Base-by-base conservation (phyloP, 1,140 invertebrate genomes). In the Drosophila chauvacae region DNA sequence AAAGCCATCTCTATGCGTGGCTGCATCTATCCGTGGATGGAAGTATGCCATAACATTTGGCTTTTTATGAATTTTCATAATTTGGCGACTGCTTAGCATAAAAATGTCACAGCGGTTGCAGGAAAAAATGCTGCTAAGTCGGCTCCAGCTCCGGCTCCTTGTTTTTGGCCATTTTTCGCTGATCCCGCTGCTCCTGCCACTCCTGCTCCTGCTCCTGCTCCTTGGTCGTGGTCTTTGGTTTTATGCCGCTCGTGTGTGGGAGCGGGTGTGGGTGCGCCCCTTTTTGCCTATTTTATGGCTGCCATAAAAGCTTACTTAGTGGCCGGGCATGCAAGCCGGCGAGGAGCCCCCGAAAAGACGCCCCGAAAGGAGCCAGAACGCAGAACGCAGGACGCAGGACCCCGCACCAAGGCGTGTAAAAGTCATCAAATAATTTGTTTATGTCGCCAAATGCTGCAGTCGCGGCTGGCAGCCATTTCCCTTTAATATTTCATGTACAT, bases 61-160 rank as follows among this genome's bases (percentile, higher is more conserved):
- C 64, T 80, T 88, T 80, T 87, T 84, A 87, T 88, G 84, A 87
- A 88, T 87, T 87, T 87, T 86, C 83, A 86, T 86, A 87, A 86
- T 86, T 87, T 87, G 85, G 84, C 81, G 85, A 78, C 84, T 83
- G 84, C 68, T 87, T 87, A 87, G 83, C 84, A 87, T 87, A 88
- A 88, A 88, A 88, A 87, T 87, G 83, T 87, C 83, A 87, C 83
- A 87, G 76, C 84, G 87, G 83, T 80, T 88, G 83, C 83, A 87
- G 65, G 65, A 77, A 66, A 80, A 87, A 79, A 79, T 81, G 79
- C 75, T 79, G 74, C 78, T 68, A 58, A 45, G 81, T 23, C 23
- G 23, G 23, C 23, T 23, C 23, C 3, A 23, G 81, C 71, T 33
- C 63, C 20, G 5, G 5, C 57, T 42, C 51, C 39, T 28, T 28